phyloP scores from a whole-genome alignment of 1,140 invertebrate species.

The Teleopsis dalmanni region DNA sequence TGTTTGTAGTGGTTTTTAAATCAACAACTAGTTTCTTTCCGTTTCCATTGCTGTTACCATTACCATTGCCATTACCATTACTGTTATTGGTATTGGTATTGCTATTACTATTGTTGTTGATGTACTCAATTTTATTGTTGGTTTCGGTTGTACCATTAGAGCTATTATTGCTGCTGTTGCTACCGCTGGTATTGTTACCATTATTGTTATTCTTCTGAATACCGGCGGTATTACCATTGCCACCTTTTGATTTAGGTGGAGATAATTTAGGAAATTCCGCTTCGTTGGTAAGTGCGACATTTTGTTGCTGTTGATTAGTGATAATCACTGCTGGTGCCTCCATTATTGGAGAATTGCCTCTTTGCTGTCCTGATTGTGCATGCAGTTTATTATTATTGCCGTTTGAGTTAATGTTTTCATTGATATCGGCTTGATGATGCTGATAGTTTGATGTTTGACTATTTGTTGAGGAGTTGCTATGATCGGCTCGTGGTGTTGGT shows the following conservation, averaged over 20 bases:
- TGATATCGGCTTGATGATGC: slow-evolving; percentile 11
- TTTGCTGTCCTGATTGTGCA: slow-evolving; percentile 20
- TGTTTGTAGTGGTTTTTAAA: slow-evolving; percentile 16
- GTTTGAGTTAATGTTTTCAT: slow-evolving; percentile 19
- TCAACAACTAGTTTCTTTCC: too few species aligned
- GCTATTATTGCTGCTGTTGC: slow-evolving; percentile 8
- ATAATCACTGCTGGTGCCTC: slow-evolving; percentile 42
- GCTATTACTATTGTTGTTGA: slow-evolving; percentile 14
- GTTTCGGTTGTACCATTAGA: slow-evolving; percentile 19
- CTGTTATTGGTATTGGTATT: slow-evolving; percentile 16
- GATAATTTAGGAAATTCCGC: slow-evolving; percentile 40
- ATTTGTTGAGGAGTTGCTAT: slow-evolving; percentile 22
- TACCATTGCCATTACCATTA: slow-evolving; percentile 5
- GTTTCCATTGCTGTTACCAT: too few species aligned
- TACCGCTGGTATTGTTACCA: slow-evolving; percentile 23
- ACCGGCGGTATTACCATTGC: slow-evolving; percentile 24
- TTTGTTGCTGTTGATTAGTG: slow-evolving; percentile 37
- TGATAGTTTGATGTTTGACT: slow-evolving; percentile 21
- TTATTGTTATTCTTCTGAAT: slow-evolving; percentile 23
- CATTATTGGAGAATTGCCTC: slow-evolving; percentile 44
- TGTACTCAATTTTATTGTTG: slow-evolving; percentile 10
- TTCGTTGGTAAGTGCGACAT: slow-evolving; percentile 37
- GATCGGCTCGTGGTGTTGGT: slow-evolving; percentile 47
- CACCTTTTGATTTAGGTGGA: slow-evolving; percentile 39
- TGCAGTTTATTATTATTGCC: slow-evolving; percentile 27